A percentile compares a stretch with the other conserved stretches of the same genome.
phyloP scores from a whole-genome alignment of 2,797 vertebrate species.

The Taeniopygia guttata region DNA sequence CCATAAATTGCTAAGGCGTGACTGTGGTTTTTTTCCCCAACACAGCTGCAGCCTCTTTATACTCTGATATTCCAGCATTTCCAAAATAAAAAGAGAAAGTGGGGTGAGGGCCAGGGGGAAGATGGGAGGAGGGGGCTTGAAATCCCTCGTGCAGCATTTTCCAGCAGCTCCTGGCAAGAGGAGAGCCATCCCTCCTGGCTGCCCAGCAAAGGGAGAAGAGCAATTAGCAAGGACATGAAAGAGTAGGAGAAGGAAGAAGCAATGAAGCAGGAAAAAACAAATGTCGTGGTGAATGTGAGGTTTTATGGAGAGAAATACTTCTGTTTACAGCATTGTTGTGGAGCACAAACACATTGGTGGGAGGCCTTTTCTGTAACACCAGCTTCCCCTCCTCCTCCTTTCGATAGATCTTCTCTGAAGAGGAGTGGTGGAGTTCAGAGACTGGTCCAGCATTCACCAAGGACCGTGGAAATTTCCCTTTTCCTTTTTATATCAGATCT shows the following conservation, averaged over 20 bases:
- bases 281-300: neutral
- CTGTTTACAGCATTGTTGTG: neutral
- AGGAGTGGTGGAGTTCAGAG: neutral
- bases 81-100: constrained; percentile 49
- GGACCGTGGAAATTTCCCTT: neutral
- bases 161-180: neutral
- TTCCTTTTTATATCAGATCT: neutral
- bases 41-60: constrained; percentile 76
- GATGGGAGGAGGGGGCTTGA: neutral
- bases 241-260: neutral
- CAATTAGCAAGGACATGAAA: neutral
- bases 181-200: neutral
- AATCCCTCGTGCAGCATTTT: neutral
- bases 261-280: neutral
- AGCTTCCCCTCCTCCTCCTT: neutral
- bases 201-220: neutral
- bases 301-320: neutral
- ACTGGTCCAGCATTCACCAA: too few relatives aligned
- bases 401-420: neutral
- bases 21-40: constrained; percentile 52
- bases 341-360: neutral
- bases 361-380: neutral
- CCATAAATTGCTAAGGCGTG: constrained; percentile 76
- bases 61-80: constrained; percentile 48
- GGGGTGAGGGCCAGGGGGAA: neutral